phyloP scores from a whole-genome alignment of 2,888 invertebrate species.

The Podotricha telesiphe region DNA sequence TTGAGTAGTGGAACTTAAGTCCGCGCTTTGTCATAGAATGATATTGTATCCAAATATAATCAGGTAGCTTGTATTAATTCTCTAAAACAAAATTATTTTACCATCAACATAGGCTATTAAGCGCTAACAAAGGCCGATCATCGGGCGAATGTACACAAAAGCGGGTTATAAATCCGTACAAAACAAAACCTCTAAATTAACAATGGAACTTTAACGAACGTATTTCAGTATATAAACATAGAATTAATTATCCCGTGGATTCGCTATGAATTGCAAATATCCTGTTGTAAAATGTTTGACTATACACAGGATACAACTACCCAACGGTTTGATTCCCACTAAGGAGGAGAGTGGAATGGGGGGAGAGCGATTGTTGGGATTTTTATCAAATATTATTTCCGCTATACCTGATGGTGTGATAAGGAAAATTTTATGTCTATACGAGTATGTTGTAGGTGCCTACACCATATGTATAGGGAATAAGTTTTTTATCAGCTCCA shows the following conservation, averaged over 20 bases:
- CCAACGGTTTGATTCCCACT: too few species aligned
- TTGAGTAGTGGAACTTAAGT: background rate
- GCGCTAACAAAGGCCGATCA: slow-evolving; percentile 44
- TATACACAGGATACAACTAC: too few species aligned
- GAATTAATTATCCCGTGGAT: slow-evolving; percentile 43
- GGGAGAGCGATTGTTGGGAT: too few species aligned
- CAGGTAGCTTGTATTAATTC: slow-evolving; percentile 32
- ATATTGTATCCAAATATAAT: slow-evolving; percentile 22
- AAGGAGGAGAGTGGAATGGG: too few species aligned
- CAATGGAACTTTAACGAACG: slow-evolving; percentile 47
- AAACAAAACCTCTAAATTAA: slow-evolving; percentile 45
- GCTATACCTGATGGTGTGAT: too few species aligned
- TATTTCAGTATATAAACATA: slow-evolving; percentile 45
- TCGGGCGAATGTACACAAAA: slow-evolving; percentile 39
- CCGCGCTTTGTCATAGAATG: background rate
- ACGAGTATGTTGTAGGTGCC: too few species aligned
- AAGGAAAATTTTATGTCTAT: too few species aligned
- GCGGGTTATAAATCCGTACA: slow-evolving; percentile 44
- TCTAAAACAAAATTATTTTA: slow-evolving; percentile 36
- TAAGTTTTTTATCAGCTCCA: too few species aligned
- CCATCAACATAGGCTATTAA: slow-evolving; percentile 43
- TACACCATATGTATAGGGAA: too few species aligned
- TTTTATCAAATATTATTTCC: too few species aligned
- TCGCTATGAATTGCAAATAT: slow-evolving; percentile 31
- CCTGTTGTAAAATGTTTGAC: too few species aligned